Percentiles rank a stretch among this genome's conserved stretches.
These are phyloP conservation scores for Melanotaenia nigrans DNA, from an alignment of 2,797 vertebrate species.

Conservation along the genomic window DNA sequence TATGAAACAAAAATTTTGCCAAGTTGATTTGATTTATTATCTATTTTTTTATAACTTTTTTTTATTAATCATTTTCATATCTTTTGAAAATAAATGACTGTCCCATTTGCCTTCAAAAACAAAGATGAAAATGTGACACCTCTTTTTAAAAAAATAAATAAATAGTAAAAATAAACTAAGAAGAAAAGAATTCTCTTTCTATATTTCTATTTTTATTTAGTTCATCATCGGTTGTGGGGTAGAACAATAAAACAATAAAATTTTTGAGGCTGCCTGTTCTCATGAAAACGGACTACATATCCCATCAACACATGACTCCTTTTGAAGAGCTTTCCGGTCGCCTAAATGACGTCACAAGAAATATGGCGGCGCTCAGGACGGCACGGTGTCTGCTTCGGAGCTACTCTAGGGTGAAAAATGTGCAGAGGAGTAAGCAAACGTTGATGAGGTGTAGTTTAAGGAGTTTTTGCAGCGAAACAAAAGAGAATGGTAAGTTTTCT, in stretches of 20 bases:
- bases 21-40: not conserved
- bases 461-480: constrained; percentile 51
- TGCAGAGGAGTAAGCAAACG: constrained; percentile 30
- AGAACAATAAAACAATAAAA: not conserved
- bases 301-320: constrained; percentile 48
- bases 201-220: not conserved
- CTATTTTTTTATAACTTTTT: too few relatives aligned
- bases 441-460: constrained; percentile 38
- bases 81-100: too few relatives aligned
- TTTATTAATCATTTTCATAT: too few relatives aligned
- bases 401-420: constrained; percentile 58
- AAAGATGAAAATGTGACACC: too few relatives aligned
- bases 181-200: not conserved
- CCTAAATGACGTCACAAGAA: constrained; percentile 47
- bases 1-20: not conserved
- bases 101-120: too few relatives aligned
- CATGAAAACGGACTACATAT: constrained; percentile 52
- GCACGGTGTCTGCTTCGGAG: constrained; percentile 61
- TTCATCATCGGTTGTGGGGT: not conserved
- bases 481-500: constrained; percentile 55
- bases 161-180: too few relatives aligned
- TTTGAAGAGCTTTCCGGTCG: not conserved
- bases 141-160: too few relatives aligned
- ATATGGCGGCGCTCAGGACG: constrained; percentile 77
- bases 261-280: not conserved